Percentiles rank a stretch among this genome's conserved stretches.
Conservation (phyloP, 2,888 invertebrate species). For the Linnaemya vulpina region DNA sequence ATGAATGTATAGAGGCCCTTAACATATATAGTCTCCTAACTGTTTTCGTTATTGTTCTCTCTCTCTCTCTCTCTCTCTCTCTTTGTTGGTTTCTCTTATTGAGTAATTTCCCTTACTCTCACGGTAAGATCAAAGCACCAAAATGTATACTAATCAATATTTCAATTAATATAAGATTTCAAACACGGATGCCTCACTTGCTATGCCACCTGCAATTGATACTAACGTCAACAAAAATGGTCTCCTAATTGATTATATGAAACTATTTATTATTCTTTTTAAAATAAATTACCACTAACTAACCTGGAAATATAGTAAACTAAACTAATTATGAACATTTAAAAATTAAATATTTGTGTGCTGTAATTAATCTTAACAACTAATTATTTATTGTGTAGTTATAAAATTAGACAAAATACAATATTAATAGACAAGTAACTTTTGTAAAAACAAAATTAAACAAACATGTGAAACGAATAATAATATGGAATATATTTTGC, state of each 20-base stretch:
- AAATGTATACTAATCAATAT: slow-evolving; percentile 76
- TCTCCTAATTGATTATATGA: slow-evolving; percentile 54
- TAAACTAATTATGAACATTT: slow-evolving; percentile 23
- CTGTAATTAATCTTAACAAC: slow-evolving; percentile 51
- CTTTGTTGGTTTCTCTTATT: slow-evolving; percentile 62
- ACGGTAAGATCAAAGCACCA: slow-evolving; percentile 82
- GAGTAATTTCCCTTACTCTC: slow-evolving; percentile 77
- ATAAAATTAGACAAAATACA: slow-evolving; percentile 31
- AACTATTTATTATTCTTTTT: slow-evolving; percentile 17
- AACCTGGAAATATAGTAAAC: slow-evolving; percentile 43
- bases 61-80: slow-evolving; percentile 9
- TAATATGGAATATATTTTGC: neutral
- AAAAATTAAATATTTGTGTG: slow-evolving; percentile 37
- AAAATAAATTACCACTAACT: slow-evolving; percentile 44
- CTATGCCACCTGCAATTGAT: neutral
- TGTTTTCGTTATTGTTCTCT: neutral
- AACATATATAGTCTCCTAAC: neutral
- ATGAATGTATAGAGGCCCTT: neutral
- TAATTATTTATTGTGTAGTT: slow-evolving; percentile 6
- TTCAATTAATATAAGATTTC: slow-evolving; percentile 60
- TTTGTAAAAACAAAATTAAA: slow-evolving; percentile 3
- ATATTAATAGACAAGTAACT: slow-evolving; percentile 6
- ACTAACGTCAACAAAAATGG: neutral
- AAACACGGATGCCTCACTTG: slow-evolving; percentile 8
- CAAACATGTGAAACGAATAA: neutral